Conservation (phyloP, 2,888 invertebrate species). For the Polydrusus tereticollis region DNA sequence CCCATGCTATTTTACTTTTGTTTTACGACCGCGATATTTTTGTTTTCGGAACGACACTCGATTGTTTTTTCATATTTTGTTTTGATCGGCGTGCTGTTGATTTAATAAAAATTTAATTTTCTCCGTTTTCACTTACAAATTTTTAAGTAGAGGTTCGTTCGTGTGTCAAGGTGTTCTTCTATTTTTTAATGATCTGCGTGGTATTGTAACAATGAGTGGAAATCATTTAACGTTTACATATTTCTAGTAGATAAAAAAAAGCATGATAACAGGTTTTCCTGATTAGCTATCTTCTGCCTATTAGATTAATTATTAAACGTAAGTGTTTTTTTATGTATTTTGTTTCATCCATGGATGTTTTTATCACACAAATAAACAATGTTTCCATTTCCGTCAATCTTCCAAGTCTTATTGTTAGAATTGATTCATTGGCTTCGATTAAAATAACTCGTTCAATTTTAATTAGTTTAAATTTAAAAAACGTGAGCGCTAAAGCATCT, state of each 20-base stretch:
- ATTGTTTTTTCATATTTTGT: not conserved
- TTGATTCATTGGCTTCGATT: not conserved
- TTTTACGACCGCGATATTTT: constrained; percentile 2
- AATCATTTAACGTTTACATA: not conserved
- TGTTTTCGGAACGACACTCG: constrained; percentile 10
- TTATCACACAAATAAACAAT: not conserved
- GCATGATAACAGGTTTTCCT: not conserved
- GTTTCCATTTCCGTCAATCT: not conserved
- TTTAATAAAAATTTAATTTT: not conserved
- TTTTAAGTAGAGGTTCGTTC: not conserved
- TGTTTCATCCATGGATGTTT: not conserved
- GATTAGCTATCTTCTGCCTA: constrained; percentile 1
- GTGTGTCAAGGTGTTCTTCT: not conserved
- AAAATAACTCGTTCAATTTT: not conserved
- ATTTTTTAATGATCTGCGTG: not conserved
- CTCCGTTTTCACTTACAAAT: not conserved
- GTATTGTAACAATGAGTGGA: not conserved
- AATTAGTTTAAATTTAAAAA: constrained; percentile 5
- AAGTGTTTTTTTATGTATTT: not conserved
- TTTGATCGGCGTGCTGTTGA: constrained; percentile 8
- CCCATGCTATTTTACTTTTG: not conserved
- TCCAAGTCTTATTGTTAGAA: not conserved
- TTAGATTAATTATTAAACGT: not conserved
- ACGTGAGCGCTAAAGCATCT: constrained; percentile 1
- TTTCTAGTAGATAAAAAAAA: not conserved